phyloP scores from a whole-genome alignment of 2,113 vertebrate genomes.

The Phrynosoma platyrhinos region DNA sequence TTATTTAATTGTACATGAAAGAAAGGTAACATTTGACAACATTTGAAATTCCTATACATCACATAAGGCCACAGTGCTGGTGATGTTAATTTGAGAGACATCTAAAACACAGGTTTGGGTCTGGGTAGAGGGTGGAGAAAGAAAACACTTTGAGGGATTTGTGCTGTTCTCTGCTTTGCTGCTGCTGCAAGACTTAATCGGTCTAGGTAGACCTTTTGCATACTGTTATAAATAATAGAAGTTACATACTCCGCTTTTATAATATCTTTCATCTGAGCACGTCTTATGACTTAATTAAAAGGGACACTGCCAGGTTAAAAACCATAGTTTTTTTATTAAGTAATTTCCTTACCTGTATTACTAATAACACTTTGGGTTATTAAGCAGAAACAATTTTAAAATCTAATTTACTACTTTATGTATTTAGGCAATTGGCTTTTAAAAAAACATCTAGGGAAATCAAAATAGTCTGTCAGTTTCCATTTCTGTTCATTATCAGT shows the following conservation, averaged over 20 bases:
- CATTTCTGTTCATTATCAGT: slow-evolving; percentile 62
- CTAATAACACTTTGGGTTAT: slow-evolving; percentile 73
- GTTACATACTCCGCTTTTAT: slow-evolving; percentile 70
- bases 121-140: slow-evolving; percentile 33
- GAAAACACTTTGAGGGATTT: slow-evolving; percentile 43
- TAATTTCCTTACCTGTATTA: slow-evolving; percentile 77
- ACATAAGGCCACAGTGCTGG: background rate
- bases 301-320: slow-evolving; percentile 74
- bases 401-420: slow-evolving; percentile 72
- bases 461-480: slow-evolving; percentile 65
- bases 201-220: slow-evolving; percentile 69
- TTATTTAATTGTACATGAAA: slow-evolving; percentile 15
- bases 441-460: slow-evolving; percentile 44
- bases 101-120: background rate
- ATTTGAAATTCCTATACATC: slow-evolving; percentile 2
- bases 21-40: background rate
- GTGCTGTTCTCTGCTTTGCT: background rate
- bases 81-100: slow-evolving; percentile 28
- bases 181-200: slow-evolving; percentile 62
- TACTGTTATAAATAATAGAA: slow-evolving; percentile 75
- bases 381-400: slow-evolving; percentile 72
- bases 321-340: slow-evolving; percentile 73
- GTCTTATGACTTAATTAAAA: slow-evolving; percentile 76
- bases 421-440: slow-evolving; percentile 71
- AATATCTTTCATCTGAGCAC: slow-evolving; percentile 73